Evolutionary conservation across 2,888 invertebrate genomes (phyloP).

Genomic region (Pollenia amentaria): DNA sequence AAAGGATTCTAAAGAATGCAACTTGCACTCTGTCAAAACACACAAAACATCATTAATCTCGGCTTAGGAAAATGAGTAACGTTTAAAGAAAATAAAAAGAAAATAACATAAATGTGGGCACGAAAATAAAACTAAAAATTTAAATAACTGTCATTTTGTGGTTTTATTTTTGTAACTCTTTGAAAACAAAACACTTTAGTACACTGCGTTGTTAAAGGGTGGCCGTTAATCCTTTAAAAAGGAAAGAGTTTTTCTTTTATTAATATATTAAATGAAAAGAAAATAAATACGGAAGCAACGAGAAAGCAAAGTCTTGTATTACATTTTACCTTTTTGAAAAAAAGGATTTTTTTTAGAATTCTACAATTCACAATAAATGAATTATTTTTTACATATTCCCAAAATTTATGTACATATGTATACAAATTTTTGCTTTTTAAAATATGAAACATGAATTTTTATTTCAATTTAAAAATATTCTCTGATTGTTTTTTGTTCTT

Average conservation of each 20-base stretch:
- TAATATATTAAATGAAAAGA: background rate
- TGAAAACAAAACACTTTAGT: background rate
- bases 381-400: slow-evolving; percentile 22
- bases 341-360: slow-evolving; percentile 52
- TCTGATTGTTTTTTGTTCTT: slow-evolving; percentile 1
- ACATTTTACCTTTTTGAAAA: slow-evolving; percentile 25
- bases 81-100: slow-evolving; percentile 28
- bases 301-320: slow-evolving; percentile 1
- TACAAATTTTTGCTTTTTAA: no score
- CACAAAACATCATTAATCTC: slow-evolving; percentile 64
- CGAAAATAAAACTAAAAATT: slow-evolving; percentile 29
- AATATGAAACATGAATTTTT: slow-evolving; percentile 21
- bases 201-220: slow-evolving; percentile 18
- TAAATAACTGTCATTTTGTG: slow-evolving; percentile 68
- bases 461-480: background rate
- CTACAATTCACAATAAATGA: slow-evolving; percentile 45
- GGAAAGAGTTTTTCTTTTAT: slow-evolving; percentile 13
- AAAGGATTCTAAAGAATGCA: slow-evolving; percentile 61
- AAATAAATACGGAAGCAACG: slow-evolving; percentile 47
- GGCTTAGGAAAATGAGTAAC: slow-evolving; percentile 44
- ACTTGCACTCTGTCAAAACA: slow-evolving; percentile 58
- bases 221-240: slow-evolving; percentile 51
- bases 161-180: slow-evolving; percentile 54
- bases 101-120: background rate
- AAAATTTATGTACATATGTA: no score